Base-by-base conservation (phyloP, 2,888 invertebrate species). In the Tenthredo livida region DNA sequence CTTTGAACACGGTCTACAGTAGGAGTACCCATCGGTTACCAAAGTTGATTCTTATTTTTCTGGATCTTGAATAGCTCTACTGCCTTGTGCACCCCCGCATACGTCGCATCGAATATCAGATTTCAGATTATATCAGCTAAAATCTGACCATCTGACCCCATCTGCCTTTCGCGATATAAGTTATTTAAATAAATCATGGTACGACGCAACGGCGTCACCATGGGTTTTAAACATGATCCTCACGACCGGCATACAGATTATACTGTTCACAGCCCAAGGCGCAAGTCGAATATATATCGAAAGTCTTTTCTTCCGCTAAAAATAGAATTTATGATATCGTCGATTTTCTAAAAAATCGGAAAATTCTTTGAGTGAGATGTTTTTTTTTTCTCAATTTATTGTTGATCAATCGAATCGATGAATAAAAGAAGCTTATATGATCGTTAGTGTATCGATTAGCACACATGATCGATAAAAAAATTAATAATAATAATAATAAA, bases 111-210 rank as follows among this genome's bases (percentile, higher is more conserved):
- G 61, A 61, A 12, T 12, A 25, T 25, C 12, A 12, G 25, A 61
- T 61, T 61, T 61, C 25, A 61, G 0, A 25, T 61, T 21, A 21
- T 10, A 61, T 61, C 61, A 25, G 25, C 10, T 61, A 61, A 25
- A 61, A 61, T 61, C 25, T 25, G 61, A 61, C 61, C 61, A 61
- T 61, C 25, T 25, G 61, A 61, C 61, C 61, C 61, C 61, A 25
- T 61, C 25, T 61, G 25, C 25, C 61, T 25, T 10, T 25, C 10
- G 61, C 61, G 12, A 25, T 25, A 17, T n/a, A n/a, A 17, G 25
- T 61, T 61, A 61, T 61, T 61, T 61, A 25, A 61, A 61, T 61
- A 25, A 61, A 61, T n/a, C n/a, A n/a, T 61, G 10, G 2, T 25
- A 25, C 61, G 25, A 25, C 61, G 25, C 21, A 21, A 25, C 61